phyloP scores from a whole-genome alignment of 2,888 invertebrate species.

The Crepidodera aurea region DNA sequence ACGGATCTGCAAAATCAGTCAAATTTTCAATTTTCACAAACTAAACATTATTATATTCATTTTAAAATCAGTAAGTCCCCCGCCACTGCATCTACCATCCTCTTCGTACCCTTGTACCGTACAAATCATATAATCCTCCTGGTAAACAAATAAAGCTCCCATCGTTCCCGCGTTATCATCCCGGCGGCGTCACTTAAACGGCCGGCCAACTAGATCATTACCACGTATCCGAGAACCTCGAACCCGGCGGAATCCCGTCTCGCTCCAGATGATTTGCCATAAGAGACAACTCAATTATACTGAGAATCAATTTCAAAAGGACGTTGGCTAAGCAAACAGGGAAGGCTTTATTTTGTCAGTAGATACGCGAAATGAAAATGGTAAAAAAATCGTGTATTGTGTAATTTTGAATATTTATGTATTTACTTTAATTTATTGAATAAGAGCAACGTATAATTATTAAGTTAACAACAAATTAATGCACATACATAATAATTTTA shows the following conservation, averaged over 20 bases:
- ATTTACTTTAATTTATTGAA: too few relatives aligned
- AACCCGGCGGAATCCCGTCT: conserved; percentile 24
- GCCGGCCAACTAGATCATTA: conserved; percentile 8
- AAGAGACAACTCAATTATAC: conserved; percentile 59
- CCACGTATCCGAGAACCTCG: conserved; percentile 1
- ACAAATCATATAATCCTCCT: neutral
- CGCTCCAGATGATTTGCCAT: conserved; percentile 56
- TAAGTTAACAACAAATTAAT: too few relatives aligned
- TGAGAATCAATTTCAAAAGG: conserved; percentile 47
- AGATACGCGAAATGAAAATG: neutral
- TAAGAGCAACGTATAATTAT: too few relatives aligned
- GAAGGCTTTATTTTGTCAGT: conserved; percentile 25
- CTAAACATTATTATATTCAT: too few relatives aligned
- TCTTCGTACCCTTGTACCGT: neutral
- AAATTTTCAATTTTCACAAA: too few relatives aligned
- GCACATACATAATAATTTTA: too few relatives aligned
- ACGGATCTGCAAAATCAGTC: too few relatives aligned
- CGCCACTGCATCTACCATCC: neutral
- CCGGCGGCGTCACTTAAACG: neutral
- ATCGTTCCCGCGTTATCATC: conserved; percentile 3
- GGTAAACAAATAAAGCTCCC: conserved; percentile 1
- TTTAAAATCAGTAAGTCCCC: too few relatives aligned
- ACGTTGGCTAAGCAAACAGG: conserved; percentile 23
- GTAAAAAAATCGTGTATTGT: too few relatives aligned
- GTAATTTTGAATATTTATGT: too few relatives aligned